A percentile compares a stretch with the other conserved stretches of the same genome.
Evolutionary conservation across 2,797 vertebrate genomes (phyloP).

Genomic region (Gobio occitaniae): DNA sequence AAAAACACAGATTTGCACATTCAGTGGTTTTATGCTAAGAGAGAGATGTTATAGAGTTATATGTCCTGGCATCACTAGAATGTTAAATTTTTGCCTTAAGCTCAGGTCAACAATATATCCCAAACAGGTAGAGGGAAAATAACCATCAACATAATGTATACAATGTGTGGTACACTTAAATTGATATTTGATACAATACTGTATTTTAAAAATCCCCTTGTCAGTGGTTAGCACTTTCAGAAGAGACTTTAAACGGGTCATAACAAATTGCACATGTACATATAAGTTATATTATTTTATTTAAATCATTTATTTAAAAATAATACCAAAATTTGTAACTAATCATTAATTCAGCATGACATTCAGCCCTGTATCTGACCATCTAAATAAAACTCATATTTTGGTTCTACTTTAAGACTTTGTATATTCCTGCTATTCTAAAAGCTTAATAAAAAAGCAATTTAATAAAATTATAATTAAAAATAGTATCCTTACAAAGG

Average conservation of each 20-base stretch:
- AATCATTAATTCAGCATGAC: not conserved
- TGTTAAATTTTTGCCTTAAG: not conserved
- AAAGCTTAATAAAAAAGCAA: too few relatives aligned
- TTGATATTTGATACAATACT: not conserved
- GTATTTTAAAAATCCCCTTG: not conserved
- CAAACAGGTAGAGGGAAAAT: not conserved
- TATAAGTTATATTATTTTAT: not conserved
- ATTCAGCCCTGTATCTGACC: not conserved
- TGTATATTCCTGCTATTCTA: too few relatives aligned
- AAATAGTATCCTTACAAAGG: not conserved
- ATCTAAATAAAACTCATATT: not conserved
- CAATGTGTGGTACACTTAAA: not conserved
- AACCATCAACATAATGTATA: not conserved
- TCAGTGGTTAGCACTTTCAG: not conserved
- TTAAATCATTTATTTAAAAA: not conserved
- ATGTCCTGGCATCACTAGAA: not conserved
- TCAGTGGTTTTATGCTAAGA: constrained; percentile 11
- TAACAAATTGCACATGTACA: not conserved
- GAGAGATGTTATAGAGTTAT: constrained; percentile 1
- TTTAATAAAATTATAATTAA: too few relatives aligned
- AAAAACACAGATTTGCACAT: constrained; percentile 42
- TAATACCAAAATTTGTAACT: not conserved
- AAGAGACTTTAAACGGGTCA: not conserved
- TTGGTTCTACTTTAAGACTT: too few relatives aligned
- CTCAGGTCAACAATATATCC: not conserved